Evolutionary conservation across 1,140 invertebrate genomes (phyloP).

Genomic region (Meloidogyne floridensis): DNA sequence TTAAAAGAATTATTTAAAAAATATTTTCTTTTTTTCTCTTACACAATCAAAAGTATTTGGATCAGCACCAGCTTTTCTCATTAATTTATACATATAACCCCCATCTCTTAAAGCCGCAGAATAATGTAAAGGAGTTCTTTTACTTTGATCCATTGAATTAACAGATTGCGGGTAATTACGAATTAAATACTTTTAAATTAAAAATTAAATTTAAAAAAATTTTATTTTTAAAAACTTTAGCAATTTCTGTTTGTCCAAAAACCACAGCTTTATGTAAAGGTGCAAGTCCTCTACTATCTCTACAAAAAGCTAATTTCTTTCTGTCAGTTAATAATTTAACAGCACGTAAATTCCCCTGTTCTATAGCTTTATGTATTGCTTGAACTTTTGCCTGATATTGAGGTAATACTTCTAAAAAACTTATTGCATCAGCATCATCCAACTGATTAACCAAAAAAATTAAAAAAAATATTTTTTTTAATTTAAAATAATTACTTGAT

Average conservation of each 20-base stretch:
- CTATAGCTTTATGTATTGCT: slow-evolving; percentile 81
- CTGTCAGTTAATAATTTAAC: slow-evolving; percentile 82
- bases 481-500: slow-evolving; percentile 66
- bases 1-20: slow-evolving; percentile 25
- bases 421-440: slow-evolving; percentile 76
- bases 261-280: slow-evolving; percentile 88
- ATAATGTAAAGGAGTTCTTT: slow-evolving; percentile 86
- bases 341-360: slow-evolving; percentile 80
- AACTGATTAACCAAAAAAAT: slow-evolving; percentile 2
- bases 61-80: slow-evolving; percentile 82
- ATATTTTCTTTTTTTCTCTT: slow-evolving; percentile 64
- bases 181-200: slow-evolving; percentile 62
- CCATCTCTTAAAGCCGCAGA: slow-evolving; percentile 80
- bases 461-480: slow-evolving; percentile 30
- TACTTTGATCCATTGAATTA: slow-evolving; percentile 70
- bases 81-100: slow-evolving; percentile 82
- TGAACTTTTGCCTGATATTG: slow-evolving; percentile 87
- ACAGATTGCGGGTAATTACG: slow-evolving; percentile 77
- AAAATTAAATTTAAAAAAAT: no score
- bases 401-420: slow-evolving; percentile 85
- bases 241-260: slow-evolving; percentile 92
- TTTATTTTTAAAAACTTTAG: slow-evolving; percentile 35
- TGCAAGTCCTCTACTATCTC: slow-evolving; percentile 73
- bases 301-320: slow-evolving; percentile 84
- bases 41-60: slow-evolving; percentile 80